Evolutionary conservation across 1,140 invertebrate species (phyloP).

Genomic region (Probaryconus sp.): DNA sequence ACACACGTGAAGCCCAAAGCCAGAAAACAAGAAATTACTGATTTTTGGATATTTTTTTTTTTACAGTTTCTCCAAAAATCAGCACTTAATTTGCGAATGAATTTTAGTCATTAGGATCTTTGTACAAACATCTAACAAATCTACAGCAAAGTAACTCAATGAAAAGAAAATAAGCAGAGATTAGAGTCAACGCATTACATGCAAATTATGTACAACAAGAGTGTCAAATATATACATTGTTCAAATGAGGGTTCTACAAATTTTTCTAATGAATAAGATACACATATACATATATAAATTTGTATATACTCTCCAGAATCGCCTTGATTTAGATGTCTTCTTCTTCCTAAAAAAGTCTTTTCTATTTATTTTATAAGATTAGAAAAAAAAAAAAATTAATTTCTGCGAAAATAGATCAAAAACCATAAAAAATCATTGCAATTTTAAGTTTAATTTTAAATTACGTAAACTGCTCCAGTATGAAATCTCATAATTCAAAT

Average conservation of each 20-base stretch:
- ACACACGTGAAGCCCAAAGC: slow-evolving; percentile 51
- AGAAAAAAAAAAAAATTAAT: too few relatives aligned
- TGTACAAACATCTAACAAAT: slow-evolving; percentile 32
- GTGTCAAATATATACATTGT: slow-evolving; percentile 45
- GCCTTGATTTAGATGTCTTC: too few relatives aligned
- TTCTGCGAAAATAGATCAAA: too few relatives aligned
- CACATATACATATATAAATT: too few relatives aligned
- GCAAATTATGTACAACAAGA: slow-evolving; percentile 52
- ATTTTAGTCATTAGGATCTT: slow-evolving; percentile 54
- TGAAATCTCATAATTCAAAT: too few relatives aligned
- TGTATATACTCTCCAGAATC: slow-evolving; percentile 25
- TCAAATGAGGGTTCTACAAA: not conserved
- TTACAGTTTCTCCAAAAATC: slow-evolving; percentile 35
- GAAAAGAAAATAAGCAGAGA: slow-evolving; percentile 48
- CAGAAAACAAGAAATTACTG: slow-evolving; percentile 50
- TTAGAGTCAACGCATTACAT: slow-evolving; percentile 41
- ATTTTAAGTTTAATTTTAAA: too few relatives aligned
- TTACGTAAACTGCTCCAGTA: too few relatives aligned
- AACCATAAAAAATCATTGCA: too few relatives aligned
- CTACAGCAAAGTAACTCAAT: slow-evolving; percentile 30
- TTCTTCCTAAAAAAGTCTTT: too few relatives aligned
- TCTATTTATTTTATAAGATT: too few relatives aligned
- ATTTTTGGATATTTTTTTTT: slow-evolving; percentile 26
- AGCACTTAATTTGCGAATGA: slow-evolving; percentile 38
- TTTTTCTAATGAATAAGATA: slow-evolving; percentile 8